These are phyloP conservation scores for Synanthedon formicaeformis DNA, from an alignment of 2,888 invertebrate species.

Conservation along the genomic window DNA sequence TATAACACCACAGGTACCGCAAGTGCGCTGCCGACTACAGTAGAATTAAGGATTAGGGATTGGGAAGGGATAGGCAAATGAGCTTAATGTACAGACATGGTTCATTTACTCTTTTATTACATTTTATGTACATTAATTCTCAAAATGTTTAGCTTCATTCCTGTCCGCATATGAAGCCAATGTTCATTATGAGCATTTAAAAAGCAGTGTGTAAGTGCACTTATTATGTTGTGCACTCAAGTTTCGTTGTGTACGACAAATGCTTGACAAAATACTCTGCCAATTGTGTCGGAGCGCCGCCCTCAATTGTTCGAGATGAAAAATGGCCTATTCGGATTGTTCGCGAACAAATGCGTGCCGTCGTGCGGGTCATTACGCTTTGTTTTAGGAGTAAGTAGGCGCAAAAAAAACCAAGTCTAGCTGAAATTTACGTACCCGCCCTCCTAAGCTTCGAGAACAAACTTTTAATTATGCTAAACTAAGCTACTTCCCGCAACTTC, in stretches of 20 bases:
- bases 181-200: no score
- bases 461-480: conserved; percentile 14
- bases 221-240: conserved; percentile 44
- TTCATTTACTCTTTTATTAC: no score
- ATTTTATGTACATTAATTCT: no score
- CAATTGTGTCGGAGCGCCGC: conserved; percentile 65
- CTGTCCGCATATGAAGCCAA: no score
- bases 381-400: conserved; percentile 63
- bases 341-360: conserved; percentile 67
- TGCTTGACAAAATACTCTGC: conserved; percentile 68
- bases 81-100: no score
- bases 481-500: conserved; percentile 24
- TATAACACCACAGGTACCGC: no score
- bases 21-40: no score
- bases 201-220: conserved; percentile 39
- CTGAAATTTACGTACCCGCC: conserved; percentile 49
- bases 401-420: conserved; percentile 54
- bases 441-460: conserved; percentile 40
- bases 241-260: conserved; percentile 47
- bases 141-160: no score
- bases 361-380: conserved; percentile 64
- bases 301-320: conserved; percentile 68
- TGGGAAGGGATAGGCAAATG: no score
- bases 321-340: conserved; percentile 68
- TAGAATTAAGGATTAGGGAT: no score